Evolutionary conservation across 2,797 vertebrate genomes (phyloP).

Genomic region (Myoxocephalus aenaeus): DNA sequence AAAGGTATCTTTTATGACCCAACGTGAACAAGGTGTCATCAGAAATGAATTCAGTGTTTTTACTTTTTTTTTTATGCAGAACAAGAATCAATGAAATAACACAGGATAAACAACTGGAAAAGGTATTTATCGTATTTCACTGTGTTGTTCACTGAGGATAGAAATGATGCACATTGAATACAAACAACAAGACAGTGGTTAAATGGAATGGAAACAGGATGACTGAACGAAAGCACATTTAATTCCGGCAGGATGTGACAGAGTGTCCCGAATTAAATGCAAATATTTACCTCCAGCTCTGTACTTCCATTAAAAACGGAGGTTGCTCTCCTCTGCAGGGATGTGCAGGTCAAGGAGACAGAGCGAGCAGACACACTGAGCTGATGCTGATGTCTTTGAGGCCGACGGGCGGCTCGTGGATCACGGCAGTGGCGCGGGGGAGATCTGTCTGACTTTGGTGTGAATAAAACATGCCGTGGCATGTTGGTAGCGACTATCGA

Average conservation of each 20-base stretch:
- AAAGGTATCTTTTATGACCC: background rate
- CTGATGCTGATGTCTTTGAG: slow-evolving; percentile 60
- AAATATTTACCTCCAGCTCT: slow-evolving; percentile 72
- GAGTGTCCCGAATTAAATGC: slow-evolving; percentile 53
- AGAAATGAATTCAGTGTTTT: background rate
- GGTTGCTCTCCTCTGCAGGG: slow-evolving; percentile 41
- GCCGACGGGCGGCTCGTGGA: slow-evolving; percentile 22
- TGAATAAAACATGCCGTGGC: slow-evolving; percentile 86
- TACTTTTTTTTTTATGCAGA: background rate
- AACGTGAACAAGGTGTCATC: background rate
- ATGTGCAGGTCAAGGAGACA: slow-evolving; percentile 70
- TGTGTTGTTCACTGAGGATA: background rate
- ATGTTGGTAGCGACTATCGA: slow-evolving; percentile 73
- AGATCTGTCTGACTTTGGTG: slow-evolving; percentile 66
- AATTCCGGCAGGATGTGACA: slow-evolving; percentile 53
- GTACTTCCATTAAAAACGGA: slow-evolving; percentile 39
- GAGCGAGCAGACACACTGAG: slow-evolving; percentile 47
- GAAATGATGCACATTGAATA: slow-evolving; percentile 30
- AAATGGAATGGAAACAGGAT: slow-evolving; percentile 38
- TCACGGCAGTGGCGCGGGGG: slow-evolving; percentile 32
- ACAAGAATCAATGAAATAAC: background rate
- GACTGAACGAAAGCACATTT: slow-evolving; percentile 24
- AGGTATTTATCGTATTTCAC: background rate
- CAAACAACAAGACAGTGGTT: slow-evolving; percentile 7
- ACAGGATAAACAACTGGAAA: background rate